These are phyloP conservation scores for Acheta domesticus DNA, from an alignment of 2,888 invertebrate species.

Conservation along the genomic window DNA sequence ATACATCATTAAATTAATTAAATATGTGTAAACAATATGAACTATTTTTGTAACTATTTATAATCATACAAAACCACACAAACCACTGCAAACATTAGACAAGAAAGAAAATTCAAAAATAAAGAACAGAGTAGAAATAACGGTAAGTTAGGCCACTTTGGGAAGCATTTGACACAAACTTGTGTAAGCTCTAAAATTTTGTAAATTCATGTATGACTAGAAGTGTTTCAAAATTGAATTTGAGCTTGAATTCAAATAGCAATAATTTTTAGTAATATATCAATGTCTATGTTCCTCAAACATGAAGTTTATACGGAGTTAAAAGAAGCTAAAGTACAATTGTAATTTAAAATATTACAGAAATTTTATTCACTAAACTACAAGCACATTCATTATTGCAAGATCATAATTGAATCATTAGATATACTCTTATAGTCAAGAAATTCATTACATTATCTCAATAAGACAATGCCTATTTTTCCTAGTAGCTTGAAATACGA, in stretches of 20 bases:
- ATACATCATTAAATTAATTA: neutral
- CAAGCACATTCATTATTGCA: neutral
- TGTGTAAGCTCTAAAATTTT: neutral
- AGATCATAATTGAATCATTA: neutral
- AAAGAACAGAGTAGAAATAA: neutral
- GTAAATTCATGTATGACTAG: neutral
- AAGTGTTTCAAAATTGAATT: neutral
- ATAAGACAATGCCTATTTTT: neutral
- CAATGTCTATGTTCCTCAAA: neutral
- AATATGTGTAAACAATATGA: neutral
- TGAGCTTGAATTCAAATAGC: neutral
- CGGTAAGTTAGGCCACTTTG: neutral
- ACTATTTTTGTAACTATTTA: neutral
- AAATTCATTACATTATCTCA: neutral
- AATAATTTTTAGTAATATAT: neutral
- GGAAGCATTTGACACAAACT: neutral
- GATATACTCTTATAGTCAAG: neutral
- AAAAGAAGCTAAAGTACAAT: neutral
- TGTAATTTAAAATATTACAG: neutral
- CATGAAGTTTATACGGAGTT: neutral
- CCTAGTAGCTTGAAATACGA: neutral
- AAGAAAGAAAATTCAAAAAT: neutral
- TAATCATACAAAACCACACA: neutral
- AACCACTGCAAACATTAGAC: neutral
- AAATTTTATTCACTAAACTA: neutral